Conservation (phyloP, 2,797 vertebrate genomes). For the Vultur gryphus region DNA sequence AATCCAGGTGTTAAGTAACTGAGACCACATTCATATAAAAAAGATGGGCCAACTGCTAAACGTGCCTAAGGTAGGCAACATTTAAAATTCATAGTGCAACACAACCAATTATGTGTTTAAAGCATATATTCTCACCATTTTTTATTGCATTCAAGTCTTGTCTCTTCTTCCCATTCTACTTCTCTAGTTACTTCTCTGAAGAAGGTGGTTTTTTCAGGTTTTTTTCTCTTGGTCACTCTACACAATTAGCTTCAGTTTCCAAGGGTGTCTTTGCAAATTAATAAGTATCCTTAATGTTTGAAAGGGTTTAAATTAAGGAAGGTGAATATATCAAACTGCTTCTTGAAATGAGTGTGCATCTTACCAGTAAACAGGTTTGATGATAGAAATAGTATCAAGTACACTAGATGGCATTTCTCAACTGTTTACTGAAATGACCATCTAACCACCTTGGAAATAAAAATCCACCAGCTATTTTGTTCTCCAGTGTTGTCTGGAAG, state of each 20-base stretch:
- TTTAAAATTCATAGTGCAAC: neutral
- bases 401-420: neutral
- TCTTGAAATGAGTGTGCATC: neutral
- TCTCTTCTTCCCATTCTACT: neutral
- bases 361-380: neutral
- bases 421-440: neutral
- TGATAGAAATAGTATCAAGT: neutral
- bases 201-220: fast-evolving
- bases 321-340: neutral
- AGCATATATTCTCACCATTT: neutral
- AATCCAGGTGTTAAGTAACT: neutral
- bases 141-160: neutral
- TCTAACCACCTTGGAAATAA: neutral
- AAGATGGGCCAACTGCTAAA: neutral
- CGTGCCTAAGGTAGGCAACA: neutral
- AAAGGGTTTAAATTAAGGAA: neutral
- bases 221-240: neutral
- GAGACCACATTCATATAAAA: neutral
- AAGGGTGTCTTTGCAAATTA: neutral
- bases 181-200: neutral
- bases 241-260: neutral
- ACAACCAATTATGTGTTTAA: neutral
- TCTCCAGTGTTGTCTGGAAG: neutral
- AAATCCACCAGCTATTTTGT: neutral
- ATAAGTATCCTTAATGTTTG: neutral